Base-by-base conservation (phyloP, 2,113 vertebrate genomes). In the Cephalopholis sonnerati region DNA sequence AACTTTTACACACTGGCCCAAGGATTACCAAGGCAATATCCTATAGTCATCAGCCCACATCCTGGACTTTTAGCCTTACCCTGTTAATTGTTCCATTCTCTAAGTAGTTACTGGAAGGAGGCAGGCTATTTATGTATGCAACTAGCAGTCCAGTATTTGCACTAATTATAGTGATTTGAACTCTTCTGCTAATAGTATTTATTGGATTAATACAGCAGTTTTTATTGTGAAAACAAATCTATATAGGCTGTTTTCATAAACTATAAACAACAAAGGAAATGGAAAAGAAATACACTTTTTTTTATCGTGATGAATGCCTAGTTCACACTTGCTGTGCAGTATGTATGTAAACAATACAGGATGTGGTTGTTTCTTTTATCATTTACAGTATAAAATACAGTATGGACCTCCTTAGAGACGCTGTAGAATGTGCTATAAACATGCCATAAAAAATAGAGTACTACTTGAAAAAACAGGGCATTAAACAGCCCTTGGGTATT, bases 381-480 rank as follows among this genome's bases (percentile, higher is more conserved):
- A 46, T 75, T 76, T 27, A 57, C 24, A 27, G 1, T 27, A 55
- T 62, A 13, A 50, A 76, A 67, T 44, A 81, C 24, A 46, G 9
- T 51, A 46, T 32, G 44, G 50, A 22, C 20, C 44, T 46, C 58
- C 24, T 55, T 46, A 18, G 54, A 81, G 46, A 75, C 9, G n/a
- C 36, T 80, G 70, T 32, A 55, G 24, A 69, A 65, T 32, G 22
- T 46, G 57, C 44, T 27, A 85, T 62, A 69, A 74, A 80, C 48
- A 63, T 59, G 53, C 50, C 29, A 58, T 50, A 29, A 50, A 58
- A 53, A 74, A 74, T 25, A 63, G 55, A 82, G 66, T 18, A 27
- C n/a, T 39, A 18, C 55, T 76, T 41, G 15, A 46, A 71, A 82
- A 74, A 54, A 17, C 15, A 17, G 32, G 7, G n/a, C 72, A 75